Base-by-base conservation (phyloP, 1,140 invertebrate species). In the Aphelinus atriplicis region DNA sequence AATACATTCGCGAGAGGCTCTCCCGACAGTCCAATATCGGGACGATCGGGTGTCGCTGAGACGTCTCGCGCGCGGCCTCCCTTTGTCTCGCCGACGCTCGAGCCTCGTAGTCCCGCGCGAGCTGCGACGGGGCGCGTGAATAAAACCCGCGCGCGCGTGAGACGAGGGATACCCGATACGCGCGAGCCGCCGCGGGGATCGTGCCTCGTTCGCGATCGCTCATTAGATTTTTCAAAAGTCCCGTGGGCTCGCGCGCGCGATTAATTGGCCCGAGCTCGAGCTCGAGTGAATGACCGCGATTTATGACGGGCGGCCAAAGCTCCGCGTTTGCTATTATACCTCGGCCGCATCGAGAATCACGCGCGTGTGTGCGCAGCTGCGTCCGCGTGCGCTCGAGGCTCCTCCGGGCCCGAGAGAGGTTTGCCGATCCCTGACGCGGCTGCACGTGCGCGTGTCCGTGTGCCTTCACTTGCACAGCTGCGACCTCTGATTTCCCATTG, bases 211-310 rank as follows among this genome's bases (percentile, higher is more conserved):
- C 71, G 64, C 74, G 71, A 80, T 80, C 79, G 77, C 78, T 80
- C 80, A 80, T 81, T 77, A 76, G 75, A 81, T 80, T 81, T 81
- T 78, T 81, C 65, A 69, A 62, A 70, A 62, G 65, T 45, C 67
- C 26, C 57, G 45, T 3, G 7, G 68, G 50, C 26, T 26, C 26
- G 26, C 26, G 26, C 26, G 26, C 26, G 0, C 26, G 69, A 77
- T 77, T 72, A 77, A 77, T 77, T 65, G 70, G 43, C 56, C 46
- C 26, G 50, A 47, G 55, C 55, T 61, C 57, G 55, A 26, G 26
- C 26, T 26, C 26, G 26, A 26, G 26, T 26, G 26, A 0, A 26
- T 66, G 74, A 47, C 55, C 10, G 47, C 51, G 55, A 61, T 61
- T 61, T 70, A 70, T 70, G 67, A 61, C 26, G 47, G 3, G 3